These are phyloP conservation scores for Cephus nigrinus DNA, from an alignment of 2,888 invertebrate genomes.

Conservation along the genomic window DNA sequence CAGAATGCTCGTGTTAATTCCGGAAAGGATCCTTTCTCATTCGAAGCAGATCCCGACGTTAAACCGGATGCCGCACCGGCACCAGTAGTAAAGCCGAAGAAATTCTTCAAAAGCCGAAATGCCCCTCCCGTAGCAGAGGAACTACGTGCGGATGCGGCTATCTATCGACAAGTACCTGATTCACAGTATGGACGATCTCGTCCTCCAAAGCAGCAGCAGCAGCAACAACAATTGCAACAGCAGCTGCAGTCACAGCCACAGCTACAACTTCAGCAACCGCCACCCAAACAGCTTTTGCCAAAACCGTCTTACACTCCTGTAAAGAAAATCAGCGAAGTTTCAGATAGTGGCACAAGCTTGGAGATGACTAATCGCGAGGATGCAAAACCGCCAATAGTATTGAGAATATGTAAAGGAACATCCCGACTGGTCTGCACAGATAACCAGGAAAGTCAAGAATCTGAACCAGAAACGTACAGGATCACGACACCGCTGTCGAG, in stretches of 20 bases:
- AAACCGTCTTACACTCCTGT: slow-evolving; percentile 61
- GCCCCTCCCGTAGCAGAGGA: slow-evolving; percentile 65
- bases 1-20: slow-evolving; percentile 55
- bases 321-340: slow-evolving; percentile 56
- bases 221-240: slow-evolving; percentile 21
- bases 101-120: slow-evolving; percentile 90
- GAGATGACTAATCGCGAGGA: slow-evolving; percentile 49
- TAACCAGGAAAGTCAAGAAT: slow-evolving; percentile 40
- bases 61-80: slow-evolving; percentile 70
- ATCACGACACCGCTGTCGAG: slow-evolving; percentile 52
- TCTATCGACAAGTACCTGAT: slow-evolving; percentile 62
- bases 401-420: slow-evolving; percentile 86
- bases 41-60: slow-evolving; percentile 63
- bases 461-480: slow-evolving; percentile 50
- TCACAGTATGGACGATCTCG: slow-evolving; percentile 52
- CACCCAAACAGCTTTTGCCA: slow-evolving; percentile 11
- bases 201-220: slow-evolving; percentile 40
- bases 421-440: slow-evolving; percentile 68
- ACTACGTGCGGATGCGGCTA: slow-evolving; percentile 48
- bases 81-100: slow-evolving; percentile 80
- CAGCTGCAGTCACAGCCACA: not conserved
- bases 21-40: slow-evolving; percentile 62
- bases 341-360: slow-evolving; percentile 42
- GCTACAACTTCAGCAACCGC: not conserved
- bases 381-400: slow-evolving; percentile 82